Base-by-base conservation (phyloP, 2,113 vertebrate genomes). In the Tiliqua scincoides region DNA sequence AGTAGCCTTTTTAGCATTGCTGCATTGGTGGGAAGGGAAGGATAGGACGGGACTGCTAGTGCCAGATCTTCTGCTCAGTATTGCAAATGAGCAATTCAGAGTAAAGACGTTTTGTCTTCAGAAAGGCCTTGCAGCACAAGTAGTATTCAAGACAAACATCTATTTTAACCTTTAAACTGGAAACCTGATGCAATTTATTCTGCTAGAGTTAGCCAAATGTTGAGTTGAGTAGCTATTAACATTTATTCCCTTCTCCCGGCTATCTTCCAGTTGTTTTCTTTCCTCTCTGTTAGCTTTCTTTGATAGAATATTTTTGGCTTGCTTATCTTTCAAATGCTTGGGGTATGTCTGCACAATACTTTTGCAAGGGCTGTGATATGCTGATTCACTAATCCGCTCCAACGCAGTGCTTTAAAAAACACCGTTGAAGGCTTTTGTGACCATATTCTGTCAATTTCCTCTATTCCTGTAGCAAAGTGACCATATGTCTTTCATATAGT, bases 371-470 rank as follows among this genome's bases (percentile, higher is more conserved):
- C 27, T 72, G 54, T 43, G 76, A 72, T 61, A 10, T 76, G 48
- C 18, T 59, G 67, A 79, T 85, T 48, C 57, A 72, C 70, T 61
- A 73, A 83, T 73, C 48, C 61, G 52, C 5, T 74, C 11, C 65
- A 79, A 73, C 43, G 52, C n/a, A 79, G n/a, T 71, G 8, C 59
- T 68, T 87, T 83, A 30, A 17, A 73, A 78, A 83, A 52, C 7
- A 79, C 59, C 54, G 35, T 25, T 27, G 4, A 62, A 77, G 40
- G 57, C 23, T 77, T 85, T 43, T 6, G n/a, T 80, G 61, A 57
- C 71, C 27, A 6, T 61, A 20, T 17, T n/a, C n/a, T n/a, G n/a
- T n/a, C 20, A 9, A n/a, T 85, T 85, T 23, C 89, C 78, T 87
- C 20, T 17, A 8, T 63, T 79, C 21, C 21, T 71, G 61, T 35